These are phyloP conservation scores for Gobio gobio DNA, from an alignment of 2,113 vertebrate genomes.

Conservation along the genomic window DNA sequence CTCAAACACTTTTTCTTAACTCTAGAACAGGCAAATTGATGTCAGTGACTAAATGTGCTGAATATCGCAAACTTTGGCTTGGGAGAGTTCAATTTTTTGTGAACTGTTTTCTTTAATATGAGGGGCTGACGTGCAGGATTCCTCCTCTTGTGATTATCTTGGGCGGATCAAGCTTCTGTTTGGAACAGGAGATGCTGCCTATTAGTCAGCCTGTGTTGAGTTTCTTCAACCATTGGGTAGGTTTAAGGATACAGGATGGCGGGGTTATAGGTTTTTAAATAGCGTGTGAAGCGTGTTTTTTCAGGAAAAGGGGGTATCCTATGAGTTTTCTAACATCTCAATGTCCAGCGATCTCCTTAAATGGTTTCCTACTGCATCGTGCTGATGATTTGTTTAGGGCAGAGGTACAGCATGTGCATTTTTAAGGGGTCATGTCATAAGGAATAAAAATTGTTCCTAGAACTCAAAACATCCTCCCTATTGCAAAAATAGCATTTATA, in stretches of 20 bases:
- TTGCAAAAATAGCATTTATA: neutral
- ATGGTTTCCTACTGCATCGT: neutral
- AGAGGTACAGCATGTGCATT: neutral
- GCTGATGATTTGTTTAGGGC: neutral
- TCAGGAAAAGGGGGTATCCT: too few relatives aligned
- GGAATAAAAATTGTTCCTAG: neutral
- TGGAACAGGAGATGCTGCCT: constrained; percentile 44
- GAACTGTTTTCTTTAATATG: neutral
- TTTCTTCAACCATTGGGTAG: neutral
- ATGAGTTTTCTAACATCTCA: neutral
- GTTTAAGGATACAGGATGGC: neutral
- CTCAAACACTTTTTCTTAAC: neutral
- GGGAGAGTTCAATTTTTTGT: neutral
- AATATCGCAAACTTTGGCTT: neutral
- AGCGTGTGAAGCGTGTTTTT: neutral
- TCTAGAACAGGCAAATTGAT: neutral
- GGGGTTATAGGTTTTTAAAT: neutral
- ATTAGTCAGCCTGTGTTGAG: constrained; percentile 19
- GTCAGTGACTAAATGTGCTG: neutral
- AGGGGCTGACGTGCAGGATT: constrained; percentile 33
- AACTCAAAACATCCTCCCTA: neutral
- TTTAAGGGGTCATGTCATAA: neutral
- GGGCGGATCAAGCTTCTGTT: constrained; percentile 40
- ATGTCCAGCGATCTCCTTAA: neutral
- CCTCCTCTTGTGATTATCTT: constrained; percentile 41